Conservation (phyloP, 2,888 invertebrate species). For the Poecilus cupreus region DNA sequence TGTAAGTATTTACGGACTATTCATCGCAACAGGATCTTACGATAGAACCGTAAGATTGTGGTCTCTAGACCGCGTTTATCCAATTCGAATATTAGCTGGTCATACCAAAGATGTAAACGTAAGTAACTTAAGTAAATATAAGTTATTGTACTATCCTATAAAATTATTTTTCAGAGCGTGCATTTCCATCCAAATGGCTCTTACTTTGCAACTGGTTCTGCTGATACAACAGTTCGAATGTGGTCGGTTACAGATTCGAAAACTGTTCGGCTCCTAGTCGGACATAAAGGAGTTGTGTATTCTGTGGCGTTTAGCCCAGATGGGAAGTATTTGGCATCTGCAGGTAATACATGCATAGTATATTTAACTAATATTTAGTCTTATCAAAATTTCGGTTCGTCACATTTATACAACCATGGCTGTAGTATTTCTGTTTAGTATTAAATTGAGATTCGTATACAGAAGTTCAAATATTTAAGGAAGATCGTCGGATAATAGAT, state of each 20-base stretch:
- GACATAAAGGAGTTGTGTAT: constrained; percentile 84
- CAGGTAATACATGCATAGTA: constrained; percentile 75
- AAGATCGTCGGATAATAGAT: too few species aligned
- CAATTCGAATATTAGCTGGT: constrained; percentile 89
- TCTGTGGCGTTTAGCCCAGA: constrained; percentile 89
- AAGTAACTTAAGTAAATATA: constrained; percentile 67
- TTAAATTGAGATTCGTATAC: too few species aligned
- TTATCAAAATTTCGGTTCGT: too few species aligned
- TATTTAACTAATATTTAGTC: too few species aligned
- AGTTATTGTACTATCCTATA: background rate
- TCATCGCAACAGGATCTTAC: constrained; percentile 86
- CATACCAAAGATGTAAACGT: constrained; percentile 93
- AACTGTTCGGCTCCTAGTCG: constrained; percentile 86
- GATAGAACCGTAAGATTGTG: constrained; percentile 89
- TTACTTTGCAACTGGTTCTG: constrained; percentile 92
- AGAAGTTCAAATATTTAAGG: too few species aligned
- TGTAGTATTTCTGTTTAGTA: too few species aligned
- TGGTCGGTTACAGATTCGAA: constrained; percentile 91
- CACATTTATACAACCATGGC: too few species aligned
- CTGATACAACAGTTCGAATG: constrained; percentile 90
- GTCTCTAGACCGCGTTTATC: constrained; percentile 87
- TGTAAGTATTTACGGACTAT: constrained; percentile 79
- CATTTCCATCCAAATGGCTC: constrained; percentile 94
- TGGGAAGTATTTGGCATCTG: constrained; percentile 89
- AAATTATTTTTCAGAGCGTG: constrained; percentile 77